Conservation (phyloP, 2,113 vertebrate species). For the Thamnophis sirtalis region DNA sequence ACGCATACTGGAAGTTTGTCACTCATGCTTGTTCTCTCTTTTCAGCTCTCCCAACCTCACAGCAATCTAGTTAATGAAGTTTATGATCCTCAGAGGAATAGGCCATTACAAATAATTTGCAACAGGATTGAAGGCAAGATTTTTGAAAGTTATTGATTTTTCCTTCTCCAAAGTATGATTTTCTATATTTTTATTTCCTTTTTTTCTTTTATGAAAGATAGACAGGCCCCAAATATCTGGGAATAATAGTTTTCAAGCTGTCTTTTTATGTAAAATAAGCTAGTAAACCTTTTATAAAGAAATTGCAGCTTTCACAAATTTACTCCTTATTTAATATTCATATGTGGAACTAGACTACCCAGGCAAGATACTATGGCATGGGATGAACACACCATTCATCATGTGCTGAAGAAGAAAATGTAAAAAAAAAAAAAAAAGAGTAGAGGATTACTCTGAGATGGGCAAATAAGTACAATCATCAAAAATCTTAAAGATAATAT, state of each 20-base stretch:
- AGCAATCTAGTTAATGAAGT: background rate
- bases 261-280: background rate
- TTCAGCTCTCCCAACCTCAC: background rate
- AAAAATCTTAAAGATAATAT: background rate
- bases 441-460: background rate
- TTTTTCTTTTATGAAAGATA: background rate
- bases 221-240: background rate
- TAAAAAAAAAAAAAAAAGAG: background rate
- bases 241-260: background rate
- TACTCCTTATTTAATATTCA: background rate
- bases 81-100: background rate
- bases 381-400: background rate
- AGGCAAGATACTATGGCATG: background rate
- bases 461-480: background rate
- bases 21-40: background rate
- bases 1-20: background rate
- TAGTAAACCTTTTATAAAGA: background rate
- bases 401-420: background rate
- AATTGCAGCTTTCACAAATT: background rate
- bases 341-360: background rate
- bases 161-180: constrained; percentile 18
- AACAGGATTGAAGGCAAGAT: background rate
- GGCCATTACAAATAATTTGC: background rate
- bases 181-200: constrained; percentile 23
- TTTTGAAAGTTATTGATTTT: constrained; percentile 9